Percentiles rank a stretch among this genome's conserved stretches.
These are phyloP conservation scores for Cyphomyrus plagiostoma DNA, from an alignment of 2,113 vertebrate species.

Conservation along the genomic window DNA sequence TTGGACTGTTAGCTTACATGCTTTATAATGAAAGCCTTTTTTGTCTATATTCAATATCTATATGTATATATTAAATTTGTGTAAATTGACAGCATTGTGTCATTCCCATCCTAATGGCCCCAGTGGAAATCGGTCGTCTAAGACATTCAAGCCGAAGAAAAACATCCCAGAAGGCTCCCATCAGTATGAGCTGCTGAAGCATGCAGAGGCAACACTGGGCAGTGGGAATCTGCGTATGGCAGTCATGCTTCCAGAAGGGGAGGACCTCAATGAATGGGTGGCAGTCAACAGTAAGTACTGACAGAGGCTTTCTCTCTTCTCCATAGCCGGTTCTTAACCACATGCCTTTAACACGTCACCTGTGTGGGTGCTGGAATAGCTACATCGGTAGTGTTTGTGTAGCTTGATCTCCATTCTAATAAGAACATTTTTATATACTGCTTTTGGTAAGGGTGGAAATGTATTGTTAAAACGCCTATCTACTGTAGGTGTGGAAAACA, in stretches of 20 bases:
- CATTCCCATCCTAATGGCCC: neutral
- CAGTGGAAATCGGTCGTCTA: slow-evolving; percentile 81
- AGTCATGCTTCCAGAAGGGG: slow-evolving; percentile 86
- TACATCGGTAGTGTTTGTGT: neutral
- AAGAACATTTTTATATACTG: neutral
- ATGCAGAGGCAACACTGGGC: slow-evolving; percentile 87
- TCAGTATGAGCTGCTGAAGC: slow-evolving; percentile 89
- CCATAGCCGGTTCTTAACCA: neutral
- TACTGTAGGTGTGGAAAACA: neutral
- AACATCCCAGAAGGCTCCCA: slow-evolving; percentile 92
- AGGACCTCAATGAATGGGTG: slow-evolving; percentile 93
- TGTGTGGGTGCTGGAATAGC: neutral
- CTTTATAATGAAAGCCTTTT: neutral
- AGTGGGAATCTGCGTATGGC: slow-evolving; percentile 90
- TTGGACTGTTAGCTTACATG: neutral
- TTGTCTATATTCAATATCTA: neutral
- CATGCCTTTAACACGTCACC: neutral
- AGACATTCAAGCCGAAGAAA: slow-evolving; percentile 96
- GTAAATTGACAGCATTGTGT: neutral
- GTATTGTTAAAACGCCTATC: neutral
- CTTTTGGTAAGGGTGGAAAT: neutral
- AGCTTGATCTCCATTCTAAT: neutral
- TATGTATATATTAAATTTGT: neutral
- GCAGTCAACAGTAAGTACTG: slow-evolving; percentile 85
- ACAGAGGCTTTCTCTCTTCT: neutral